Evolutionary conservation across 2,113 vertebrate species (phyloP), one percentile per base, ranked within the genome.

Genomic region (Periophthalmus modestus): DNA sequence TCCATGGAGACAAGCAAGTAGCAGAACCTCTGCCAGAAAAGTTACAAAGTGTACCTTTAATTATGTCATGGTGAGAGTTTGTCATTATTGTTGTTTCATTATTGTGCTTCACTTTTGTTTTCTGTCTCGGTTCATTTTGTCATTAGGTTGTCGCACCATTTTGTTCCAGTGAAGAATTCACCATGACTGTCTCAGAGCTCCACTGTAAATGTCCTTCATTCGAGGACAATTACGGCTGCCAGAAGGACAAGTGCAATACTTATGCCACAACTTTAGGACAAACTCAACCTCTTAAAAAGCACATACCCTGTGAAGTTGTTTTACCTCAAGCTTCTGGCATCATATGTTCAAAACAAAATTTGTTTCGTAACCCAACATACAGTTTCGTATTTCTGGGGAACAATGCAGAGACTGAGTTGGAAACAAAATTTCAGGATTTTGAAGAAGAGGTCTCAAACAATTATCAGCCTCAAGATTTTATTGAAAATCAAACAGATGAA

Each of bases 291-390:
- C 59, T 52, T 19, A 43, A 19, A 28, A 69, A n/a, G 7, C 0
- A 0, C 19, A 0, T 0, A 19, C 19, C 52, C 16, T 19, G 68
- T 14, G 16, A 16, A 0, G 36, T 58, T 3, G 14, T 9, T 66
- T 19, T 69, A 6, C 14, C n/a, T 43, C 4, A 48, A 13, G 0
- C 23, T 3, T 0, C 0, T 9, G 0, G 13, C 7, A 24, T 59
- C 18, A 59, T 67, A 9, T 18, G 33, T 15, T 63, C 73, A 72
- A 23, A 55, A 4, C 16, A 68, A 10, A 79, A 10, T 0, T 0
- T 36, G 4, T 23, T 87, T 61, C 10, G 39, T 2, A 91, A 91
- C 76, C 79, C 2, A 0, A 71, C 50, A 0, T 91, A 89, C 16
- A 61, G 46, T 24, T 54, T 62, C 63, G 14, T 11, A 2, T 15